Conservation (phyloP, 1,140 invertebrate species). For the Plutomurus gul region DNA sequence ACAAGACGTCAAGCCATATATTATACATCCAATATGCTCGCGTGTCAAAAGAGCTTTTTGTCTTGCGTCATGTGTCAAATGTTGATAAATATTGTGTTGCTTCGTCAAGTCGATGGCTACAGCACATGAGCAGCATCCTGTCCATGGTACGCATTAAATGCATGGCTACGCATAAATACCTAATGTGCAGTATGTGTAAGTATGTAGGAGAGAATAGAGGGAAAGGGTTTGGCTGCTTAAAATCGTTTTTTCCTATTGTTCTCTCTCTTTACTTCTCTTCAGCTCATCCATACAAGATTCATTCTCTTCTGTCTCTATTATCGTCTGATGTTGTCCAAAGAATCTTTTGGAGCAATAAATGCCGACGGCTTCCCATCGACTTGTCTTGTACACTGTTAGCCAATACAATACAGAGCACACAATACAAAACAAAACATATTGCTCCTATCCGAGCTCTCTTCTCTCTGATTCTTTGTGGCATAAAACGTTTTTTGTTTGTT, state of each 20-base stretch:
- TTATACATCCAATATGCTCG: not conserved
- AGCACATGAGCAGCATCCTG: not conserved
- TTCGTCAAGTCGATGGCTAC: slow-evolving; percentile 4
- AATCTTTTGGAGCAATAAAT: slow-evolving; percentile 7
- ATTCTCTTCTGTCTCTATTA: slow-evolving; percentile 34
- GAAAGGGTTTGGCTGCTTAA: not conserved
- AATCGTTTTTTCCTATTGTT: not conserved
- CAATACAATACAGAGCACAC: too few species aligned
- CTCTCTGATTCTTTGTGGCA: too few species aligned
- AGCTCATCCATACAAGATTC: not conserved
- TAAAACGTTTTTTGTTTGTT: not conserved
- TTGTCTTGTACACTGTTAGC: not conserved
- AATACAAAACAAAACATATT: not conserved
- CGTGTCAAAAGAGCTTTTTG: slow-evolving; percentile 37
- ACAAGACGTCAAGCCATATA: not conserved
- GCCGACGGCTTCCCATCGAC: slow-evolving; percentile 28
- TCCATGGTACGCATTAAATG: not conserved
- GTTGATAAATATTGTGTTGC: slow-evolving; percentile 43
- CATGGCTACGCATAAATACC: not conserved
- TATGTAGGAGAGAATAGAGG: not conserved
- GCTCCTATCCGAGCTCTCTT: too few species aligned
- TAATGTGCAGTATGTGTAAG: not conserved
- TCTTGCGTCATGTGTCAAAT: slow-evolving; percentile 43
- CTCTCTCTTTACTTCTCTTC: not conserved
- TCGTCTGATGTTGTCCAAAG: slow-evolving; percentile 35